Conservation (phyloP, 1,140 invertebrate species). For the Caenorhabditis remanei region DNA sequence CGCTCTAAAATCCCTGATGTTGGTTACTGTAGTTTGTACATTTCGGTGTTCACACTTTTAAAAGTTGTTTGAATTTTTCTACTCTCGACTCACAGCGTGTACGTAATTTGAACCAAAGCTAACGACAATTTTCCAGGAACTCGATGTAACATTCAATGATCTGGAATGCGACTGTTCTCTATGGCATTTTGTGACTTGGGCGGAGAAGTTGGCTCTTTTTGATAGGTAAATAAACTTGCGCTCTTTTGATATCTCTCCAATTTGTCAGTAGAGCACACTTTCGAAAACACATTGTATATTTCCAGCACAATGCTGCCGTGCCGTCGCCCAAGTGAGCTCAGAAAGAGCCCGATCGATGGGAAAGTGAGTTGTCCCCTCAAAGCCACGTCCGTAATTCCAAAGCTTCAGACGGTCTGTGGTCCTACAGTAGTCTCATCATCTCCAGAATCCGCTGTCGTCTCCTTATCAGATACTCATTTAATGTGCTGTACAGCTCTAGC, state of each 20-base stretch:
- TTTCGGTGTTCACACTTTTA: no score
- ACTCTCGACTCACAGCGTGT: no score
- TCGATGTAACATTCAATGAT: slow-evolving; percentile 56
- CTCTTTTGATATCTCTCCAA: not conserved
- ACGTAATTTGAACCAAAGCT: no score
- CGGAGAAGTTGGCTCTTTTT: slow-evolving; percentile 54
- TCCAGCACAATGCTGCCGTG: slow-evolving; percentile 37
- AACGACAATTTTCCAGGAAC: slow-evolving; percentile 47
- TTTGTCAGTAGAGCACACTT: no score
- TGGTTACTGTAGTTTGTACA: no score
- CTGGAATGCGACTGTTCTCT: slow-evolving; percentile 58
- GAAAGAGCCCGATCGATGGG: slow-evolving; percentile 35
- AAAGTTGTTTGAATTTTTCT: no score
- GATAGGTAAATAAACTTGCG: slow-evolving; percentile 18
- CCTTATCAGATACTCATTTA: not conserved
- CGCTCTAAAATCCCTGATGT: no score
- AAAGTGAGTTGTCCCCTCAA: not conserved
- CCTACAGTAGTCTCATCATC: slow-evolving; percentile 30
- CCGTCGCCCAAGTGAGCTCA: slow-evolving; percentile 2
- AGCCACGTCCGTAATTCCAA: not conserved
- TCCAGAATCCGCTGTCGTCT: slow-evolving; percentile 11
- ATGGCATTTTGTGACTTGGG: slow-evolving; percentile 57
- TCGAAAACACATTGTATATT: not conserved
- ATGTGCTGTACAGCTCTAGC: slow-evolving; percentile 45
- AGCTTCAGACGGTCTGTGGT: slow-evolving; percentile 52